A percentile compares a stretch with the other conserved stretches of the same genome.
phyloP scores from a whole-genome alignment of 2,888 invertebrate species.

The Torymus tubicola region DNA sequence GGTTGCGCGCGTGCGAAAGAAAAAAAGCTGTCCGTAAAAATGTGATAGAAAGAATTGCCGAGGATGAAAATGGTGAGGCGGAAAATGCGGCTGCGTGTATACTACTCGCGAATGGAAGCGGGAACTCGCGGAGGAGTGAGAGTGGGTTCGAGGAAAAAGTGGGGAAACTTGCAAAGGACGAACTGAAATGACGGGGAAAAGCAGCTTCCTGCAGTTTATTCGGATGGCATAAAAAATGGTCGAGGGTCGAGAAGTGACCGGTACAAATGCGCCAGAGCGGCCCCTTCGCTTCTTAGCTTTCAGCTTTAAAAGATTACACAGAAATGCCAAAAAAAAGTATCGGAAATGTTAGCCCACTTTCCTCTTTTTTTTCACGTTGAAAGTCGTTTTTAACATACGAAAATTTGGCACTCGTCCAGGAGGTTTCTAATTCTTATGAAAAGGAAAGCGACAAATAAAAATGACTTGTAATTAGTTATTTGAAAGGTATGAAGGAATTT shows the following conservation, averaged over 20 bases:
- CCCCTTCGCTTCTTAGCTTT: slow-evolving; percentile 1
- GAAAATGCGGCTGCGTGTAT: slow-evolving; percentile 20
- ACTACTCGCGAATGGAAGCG: slow-evolving; percentile 1
- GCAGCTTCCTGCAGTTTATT: slow-evolving; percentile 4
- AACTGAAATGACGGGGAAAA: slow-evolving; percentile 29
- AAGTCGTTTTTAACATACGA: background rate
- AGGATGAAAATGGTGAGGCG: slow-evolving; percentile 24
- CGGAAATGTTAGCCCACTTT: background rate
- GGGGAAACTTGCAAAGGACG: too few relatives aligned
- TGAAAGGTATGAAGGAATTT: too few relatives aligned
- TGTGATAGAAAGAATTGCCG: slow-evolving; percentile 45
- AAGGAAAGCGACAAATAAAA: too few relatives aligned
- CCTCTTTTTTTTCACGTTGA: background rate
- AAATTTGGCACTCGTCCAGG: background rate
- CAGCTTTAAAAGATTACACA: background rate
- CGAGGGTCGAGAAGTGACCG: background rate
- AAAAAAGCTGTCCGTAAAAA: slow-evolving; percentile 15
- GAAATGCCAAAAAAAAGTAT: background rate
- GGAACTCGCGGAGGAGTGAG: background rate
- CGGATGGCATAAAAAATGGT: slow-evolving; percentile 4
- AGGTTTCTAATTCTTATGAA: background rate
- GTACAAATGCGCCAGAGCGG: background rate
- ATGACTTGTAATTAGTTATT: too few relatives aligned
- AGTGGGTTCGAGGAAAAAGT: background rate
- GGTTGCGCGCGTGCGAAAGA: background rate